phyloP scores from a whole-genome alignment of 2,113 vertebrate species.

The Syngnathus floridae region DNA sequence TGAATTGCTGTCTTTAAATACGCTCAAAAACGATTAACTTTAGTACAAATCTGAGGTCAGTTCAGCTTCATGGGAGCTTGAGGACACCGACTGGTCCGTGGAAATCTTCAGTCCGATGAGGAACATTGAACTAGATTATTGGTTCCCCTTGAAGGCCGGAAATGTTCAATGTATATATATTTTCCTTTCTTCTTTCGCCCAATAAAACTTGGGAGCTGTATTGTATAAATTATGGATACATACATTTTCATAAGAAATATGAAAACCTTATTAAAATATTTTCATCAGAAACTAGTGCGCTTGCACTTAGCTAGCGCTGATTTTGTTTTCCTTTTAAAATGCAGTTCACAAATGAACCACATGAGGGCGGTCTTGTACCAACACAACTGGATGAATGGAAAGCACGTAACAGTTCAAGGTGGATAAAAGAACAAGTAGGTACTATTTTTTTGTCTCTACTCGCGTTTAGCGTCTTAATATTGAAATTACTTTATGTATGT shows the following conservation, averaged over 20 bases:
- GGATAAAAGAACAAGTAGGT: neutral
- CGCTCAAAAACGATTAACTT: neutral
- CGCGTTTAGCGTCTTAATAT: neutral
- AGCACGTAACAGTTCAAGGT: neutral
- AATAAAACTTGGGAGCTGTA: neutral
- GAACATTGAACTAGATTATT: neutral
- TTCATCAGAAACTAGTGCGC: neutral
- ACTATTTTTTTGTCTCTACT: neutral
- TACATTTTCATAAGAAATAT: neutral
- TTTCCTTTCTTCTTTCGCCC: neutral
- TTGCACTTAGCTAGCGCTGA: too few species aligned
- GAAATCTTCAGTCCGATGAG: slow-evolving; percentile 3
- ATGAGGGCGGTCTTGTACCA: slow-evolving; percentile 20
- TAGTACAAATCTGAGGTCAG: neutral
- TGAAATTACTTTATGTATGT: neutral
- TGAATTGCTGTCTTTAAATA: neutral
- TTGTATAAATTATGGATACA: neutral
- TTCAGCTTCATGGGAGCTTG: slow-evolving; percentile 36
- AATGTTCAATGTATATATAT: neutral
- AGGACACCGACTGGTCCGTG: slow-evolving; percentile 39
- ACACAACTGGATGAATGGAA: neutral
- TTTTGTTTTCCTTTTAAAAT: neutral
- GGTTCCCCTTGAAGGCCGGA: slow-evolving; percentile 23
- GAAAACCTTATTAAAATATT: neutral
- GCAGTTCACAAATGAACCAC: slow-evolving; percentile 9